These are phyloP conservation scores for Taphrorychus bicolor DNA, from an alignment of 2,888 invertebrate genomes.

Conservation along the genomic window DNA sequence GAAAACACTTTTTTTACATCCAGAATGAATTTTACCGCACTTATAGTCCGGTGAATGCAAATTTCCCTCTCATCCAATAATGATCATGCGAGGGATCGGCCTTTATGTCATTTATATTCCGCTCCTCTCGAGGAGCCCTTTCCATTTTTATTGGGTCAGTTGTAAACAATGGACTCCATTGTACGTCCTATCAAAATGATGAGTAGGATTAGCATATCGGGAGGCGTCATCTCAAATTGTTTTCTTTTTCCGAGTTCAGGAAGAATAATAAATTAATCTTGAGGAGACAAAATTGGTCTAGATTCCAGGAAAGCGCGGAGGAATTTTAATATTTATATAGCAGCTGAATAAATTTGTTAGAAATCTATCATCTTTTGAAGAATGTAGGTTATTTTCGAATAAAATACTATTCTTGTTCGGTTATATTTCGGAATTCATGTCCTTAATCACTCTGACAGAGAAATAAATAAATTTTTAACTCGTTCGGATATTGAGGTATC, in stretches of 20 bases:
- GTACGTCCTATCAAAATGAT: neutral
- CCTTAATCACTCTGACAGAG: neutral
- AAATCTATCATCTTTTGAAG: neutral
- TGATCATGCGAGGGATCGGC: neutral
- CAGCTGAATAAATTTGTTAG: neutral
- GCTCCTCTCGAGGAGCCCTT: neutral
- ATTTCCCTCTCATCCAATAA: neutral
- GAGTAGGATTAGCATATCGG: neutral
- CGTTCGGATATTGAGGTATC: no score
- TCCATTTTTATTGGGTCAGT: constrained; percentile 7
- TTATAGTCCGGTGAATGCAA: neutral
- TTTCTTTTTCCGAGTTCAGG: neutral
- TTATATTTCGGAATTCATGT: no score
- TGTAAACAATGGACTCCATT: constrained; percentile 1
- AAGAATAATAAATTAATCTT: neutral
- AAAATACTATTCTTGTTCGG: neutral
- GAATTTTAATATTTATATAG: neutral
- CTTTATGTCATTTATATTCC: neutral
- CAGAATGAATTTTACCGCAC: neutral
- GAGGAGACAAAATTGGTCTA: neutral
- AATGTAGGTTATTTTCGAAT: neutral
- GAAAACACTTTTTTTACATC: neutral
- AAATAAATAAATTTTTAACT: no score
- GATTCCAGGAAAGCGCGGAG: neutral
- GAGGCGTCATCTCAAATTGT: neutral